Percentiles rank a stretch among this genome's conserved stretches.
Conservation (phyloP, 2,113 vertebrate species). For the Sprattus sprattus region DNA sequence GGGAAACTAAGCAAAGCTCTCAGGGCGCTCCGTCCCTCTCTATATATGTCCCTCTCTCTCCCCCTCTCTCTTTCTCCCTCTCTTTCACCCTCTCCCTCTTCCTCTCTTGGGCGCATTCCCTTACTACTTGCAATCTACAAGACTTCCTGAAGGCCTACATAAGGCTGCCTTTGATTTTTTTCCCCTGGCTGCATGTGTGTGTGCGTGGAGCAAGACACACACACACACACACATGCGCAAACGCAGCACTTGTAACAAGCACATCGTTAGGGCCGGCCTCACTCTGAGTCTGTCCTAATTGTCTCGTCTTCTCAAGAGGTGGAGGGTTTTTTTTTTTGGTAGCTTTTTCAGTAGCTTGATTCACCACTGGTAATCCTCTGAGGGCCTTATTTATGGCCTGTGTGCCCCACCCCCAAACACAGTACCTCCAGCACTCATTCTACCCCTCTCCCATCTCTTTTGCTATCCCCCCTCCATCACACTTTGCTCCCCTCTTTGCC, state of each 20-base stretch:
- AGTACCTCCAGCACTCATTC: background rate
- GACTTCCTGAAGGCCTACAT: background rate
- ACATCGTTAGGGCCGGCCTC: slow-evolving; percentile 37
- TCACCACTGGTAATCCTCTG: slow-evolving; percentile 44
- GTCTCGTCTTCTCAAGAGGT: slow-evolving; percentile 50
- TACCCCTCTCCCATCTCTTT: slow-evolving; percentile 3
- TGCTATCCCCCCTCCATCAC: background rate
- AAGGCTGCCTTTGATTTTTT: slow-evolving; percentile 6
- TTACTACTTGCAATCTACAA: background rate
- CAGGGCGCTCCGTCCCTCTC: background rate
- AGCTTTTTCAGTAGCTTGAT: too few relatives aligned
- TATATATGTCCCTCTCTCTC: background rate
- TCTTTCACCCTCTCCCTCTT: background rate
- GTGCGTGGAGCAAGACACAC: background rate
- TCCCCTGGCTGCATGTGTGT: background rate
- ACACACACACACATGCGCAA: slow-evolving; percentile 5
- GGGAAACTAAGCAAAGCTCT: background rate
- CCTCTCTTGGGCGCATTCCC: background rate
- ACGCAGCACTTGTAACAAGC: slow-evolving; percentile 39
- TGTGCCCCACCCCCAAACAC: background rate
- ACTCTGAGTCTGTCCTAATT: slow-evolving; percentile 21
- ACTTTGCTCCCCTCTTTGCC: background rate
- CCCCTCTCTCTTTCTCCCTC: background rate
- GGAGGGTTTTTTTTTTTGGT: slow-evolving; percentile 50
- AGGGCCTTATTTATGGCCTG: slow-evolving; percentile 39